Base-by-base conservation (phyloP, 2,113 vertebrate species). In the Tricholaema leucomelas region DNA sequence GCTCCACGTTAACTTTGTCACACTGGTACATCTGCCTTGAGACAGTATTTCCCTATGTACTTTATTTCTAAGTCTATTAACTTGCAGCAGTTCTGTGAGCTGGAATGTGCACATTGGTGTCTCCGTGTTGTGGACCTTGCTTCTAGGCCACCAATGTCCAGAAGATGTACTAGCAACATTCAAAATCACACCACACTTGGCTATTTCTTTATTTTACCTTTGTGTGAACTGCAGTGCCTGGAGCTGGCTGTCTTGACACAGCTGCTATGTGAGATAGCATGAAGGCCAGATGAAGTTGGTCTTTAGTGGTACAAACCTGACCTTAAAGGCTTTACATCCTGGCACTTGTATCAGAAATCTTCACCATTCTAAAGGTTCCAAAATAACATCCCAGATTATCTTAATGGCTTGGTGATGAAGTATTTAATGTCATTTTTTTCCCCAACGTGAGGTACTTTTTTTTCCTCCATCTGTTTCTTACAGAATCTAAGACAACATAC, bases 11-110 rank as follows among this genome's bases (percentile, higher is more conserved):
- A 24, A 31, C 31, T 89, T 70, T 52, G 38, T 72, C 60, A 56
- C 38, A 16, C 7, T 52, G 38, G 11, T 54, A 60, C 0, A 0
- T 42, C 74, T n/a, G n/a, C 55, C n/a, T 27, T n/a, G 63, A 63
- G 17, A 64, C 54, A 30, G 17, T 16, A 11, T 74, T 77, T 91
- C 52, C 55, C 9, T 10, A 13, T 11, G 35, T n/a, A n/a, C 25
- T 50, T 24, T 12, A 55, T 59, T 72, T 71, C 31, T 38, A 19
- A 60, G 17, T 30, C 52, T 50, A 0, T 63, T 73, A 66, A 50
- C 36, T 36, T 23, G 58, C 18, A 42, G 70, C 21, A 64, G 46
- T 31, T 46, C 33, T 81, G 58, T 1, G 2, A 54, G 31, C 56
- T 71, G 61, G 24, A 55, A 75, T 8, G 19, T 16, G 38, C 25